These are phyloP conservation scores for Embiotoca jacksoni DNA, from an alignment of 2,113 vertebrate genomes.

Conservation along the genomic window DNA sequence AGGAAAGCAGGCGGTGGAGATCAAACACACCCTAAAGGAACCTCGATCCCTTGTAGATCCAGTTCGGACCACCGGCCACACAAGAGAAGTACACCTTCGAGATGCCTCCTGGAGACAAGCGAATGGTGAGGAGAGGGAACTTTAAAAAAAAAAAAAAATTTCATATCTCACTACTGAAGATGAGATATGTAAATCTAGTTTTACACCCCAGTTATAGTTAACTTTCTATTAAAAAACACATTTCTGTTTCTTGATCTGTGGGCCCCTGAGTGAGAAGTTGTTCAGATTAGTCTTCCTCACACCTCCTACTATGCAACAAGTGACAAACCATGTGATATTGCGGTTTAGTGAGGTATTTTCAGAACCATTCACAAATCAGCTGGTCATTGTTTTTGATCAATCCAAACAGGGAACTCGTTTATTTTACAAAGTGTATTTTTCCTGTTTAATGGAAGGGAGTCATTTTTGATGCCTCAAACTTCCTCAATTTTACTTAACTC, in stretches of 20 bases:
- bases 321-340: constrained; percentile 39
- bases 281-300: constrained; percentile 11
- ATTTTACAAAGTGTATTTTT: background rate
- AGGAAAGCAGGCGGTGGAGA: constrained; percentile 91
- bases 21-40: constrained; percentile 91
- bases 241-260: background rate
- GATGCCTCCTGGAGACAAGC: constrained; percentile 81
- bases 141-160: background rate
- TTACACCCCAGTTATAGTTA: background rate
- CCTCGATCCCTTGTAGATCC: constrained; percentile 87
- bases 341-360: constrained; percentile 34
- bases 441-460: constrained; percentile 15
- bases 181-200: background rate
- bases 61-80: constrained; percentile 75
- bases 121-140: constrained; percentile 74
- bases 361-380: background rate
- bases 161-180: background rate
- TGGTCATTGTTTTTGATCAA: background rate
- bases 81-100: constrained; percentile 70
- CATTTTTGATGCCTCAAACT: background rate
- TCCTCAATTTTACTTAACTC: constrained; percentile 25
- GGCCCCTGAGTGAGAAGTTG: background rate
- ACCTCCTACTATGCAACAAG: constrained; percentile 24
- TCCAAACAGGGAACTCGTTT: constrained; percentile 33
- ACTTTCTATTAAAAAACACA: constrained; percentile 11